Evolutionary conservation across 2,888 invertebrate species (phyloP).

Genomic region (Notodonta ziczac): DNA sequence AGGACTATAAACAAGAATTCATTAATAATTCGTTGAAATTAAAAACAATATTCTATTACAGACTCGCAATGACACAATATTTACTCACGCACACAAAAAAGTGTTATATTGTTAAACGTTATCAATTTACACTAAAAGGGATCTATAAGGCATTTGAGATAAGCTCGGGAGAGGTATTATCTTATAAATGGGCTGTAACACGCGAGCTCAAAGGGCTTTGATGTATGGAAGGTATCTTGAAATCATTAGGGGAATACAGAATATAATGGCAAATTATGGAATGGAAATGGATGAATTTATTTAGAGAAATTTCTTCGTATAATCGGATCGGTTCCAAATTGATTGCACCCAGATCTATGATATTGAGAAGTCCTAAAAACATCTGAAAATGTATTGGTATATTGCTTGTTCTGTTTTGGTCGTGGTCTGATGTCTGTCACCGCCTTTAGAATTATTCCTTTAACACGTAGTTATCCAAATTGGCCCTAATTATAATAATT

Average conservation of each 20-base stretch:
- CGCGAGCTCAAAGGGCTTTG: constrained; percentile 58
- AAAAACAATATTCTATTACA: too few relatives aligned
- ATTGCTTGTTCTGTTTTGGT: too few relatives aligned
- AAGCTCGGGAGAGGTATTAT: constrained; percentile 48
- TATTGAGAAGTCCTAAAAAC: too few relatives aligned
- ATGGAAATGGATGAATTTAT: constrained; percentile 1
- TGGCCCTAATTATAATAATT: too few relatives aligned
- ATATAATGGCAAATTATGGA: constrained; percentile 18
- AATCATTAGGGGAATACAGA: constrained; percentile 24
- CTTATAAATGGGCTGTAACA: constrained; percentile 59
- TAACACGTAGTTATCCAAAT: too few relatives aligned
- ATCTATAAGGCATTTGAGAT: constrained; percentile 31
- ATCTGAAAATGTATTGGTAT: too few relatives aligned
- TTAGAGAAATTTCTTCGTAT: constrained; percentile 7
- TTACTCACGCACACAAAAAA: constrained; percentile 5
- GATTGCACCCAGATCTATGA: too few relatives aligned
- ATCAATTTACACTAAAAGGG: constrained; percentile 33
- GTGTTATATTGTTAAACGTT: constrained; percentile 37
- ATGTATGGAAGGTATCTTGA: constrained; percentile 37
- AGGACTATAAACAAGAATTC: too few relatives aligned
- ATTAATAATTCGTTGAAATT: too few relatives aligned
- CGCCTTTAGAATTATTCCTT: too few relatives aligned
- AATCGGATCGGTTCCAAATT: constrained; percentile 11
- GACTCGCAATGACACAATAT: too few relatives aligned
- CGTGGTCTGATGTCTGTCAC: too few relatives aligned